Evolutionary conservation across 2,888 invertebrate species (phyloP).

Genomic region (Machimus atricapillus): DNA sequence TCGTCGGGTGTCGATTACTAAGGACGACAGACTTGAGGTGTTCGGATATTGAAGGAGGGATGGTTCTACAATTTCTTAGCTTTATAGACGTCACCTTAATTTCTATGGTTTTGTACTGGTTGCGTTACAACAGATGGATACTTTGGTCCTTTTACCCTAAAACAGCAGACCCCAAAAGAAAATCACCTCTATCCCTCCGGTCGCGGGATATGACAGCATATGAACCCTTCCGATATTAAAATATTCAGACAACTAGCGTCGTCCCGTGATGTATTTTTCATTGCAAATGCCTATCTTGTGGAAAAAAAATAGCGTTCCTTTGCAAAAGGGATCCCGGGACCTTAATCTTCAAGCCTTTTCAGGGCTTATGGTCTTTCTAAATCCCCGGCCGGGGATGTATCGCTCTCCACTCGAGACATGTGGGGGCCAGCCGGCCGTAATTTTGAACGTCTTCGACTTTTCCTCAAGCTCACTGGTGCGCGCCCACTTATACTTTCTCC

Average conservation of each 20-base stretch:
- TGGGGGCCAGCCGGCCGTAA: slow-evolving; percentile 30
- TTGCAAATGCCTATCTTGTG: slow-evolving; percentile 34
- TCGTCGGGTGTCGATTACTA: neutral
- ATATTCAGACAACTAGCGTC: slow-evolving; percentile 28
- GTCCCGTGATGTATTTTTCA: slow-evolving; percentile 39
- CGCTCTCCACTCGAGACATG: neutral
- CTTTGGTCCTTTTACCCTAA: neutral
- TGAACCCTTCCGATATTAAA: slow-evolving; percentile 27
- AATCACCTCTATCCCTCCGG: neutral
- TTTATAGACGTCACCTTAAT: neutral
- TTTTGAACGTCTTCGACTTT: slow-evolving; percentile 26
- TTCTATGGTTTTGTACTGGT: neutral
- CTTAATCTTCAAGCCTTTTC: slow-evolving; percentile 45
- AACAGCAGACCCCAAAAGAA: neutral
- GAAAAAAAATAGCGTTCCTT: slow-evolving; percentile 31
- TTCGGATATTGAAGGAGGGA: neutral
- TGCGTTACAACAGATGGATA: neutral
- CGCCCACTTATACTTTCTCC: slow-evolving; percentile 22
- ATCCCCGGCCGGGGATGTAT: slow-evolving; percentile 35
- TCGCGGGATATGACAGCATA: neutral
- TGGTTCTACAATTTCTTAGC: neutral
- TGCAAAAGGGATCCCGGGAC: slow-evolving; percentile 40
- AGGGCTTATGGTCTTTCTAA: slow-evolving; percentile 39
- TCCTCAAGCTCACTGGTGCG: neutral
- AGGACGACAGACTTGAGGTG: neutral